These are phyloP conservation scores for Novumbra hubbsi DNA, from an alignment of 2,797 vertebrate genomes.

Conservation along the genomic window DNA sequence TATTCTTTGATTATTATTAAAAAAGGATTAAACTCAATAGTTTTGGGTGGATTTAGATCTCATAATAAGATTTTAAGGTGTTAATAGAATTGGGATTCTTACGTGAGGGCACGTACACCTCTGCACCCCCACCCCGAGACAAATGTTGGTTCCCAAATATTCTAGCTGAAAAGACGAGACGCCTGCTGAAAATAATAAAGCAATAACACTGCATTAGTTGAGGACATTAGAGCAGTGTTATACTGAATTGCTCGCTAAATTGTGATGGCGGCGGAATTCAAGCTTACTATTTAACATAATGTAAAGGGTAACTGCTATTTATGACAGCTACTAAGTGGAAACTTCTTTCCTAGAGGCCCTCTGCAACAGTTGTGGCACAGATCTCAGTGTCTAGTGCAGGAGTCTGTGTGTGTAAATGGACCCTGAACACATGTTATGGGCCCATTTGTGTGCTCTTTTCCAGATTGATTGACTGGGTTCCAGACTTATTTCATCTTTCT, in stretches of 20 bases:
- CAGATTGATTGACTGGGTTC: conserved; percentile 60
- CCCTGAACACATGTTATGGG: conserved; percentile 59
- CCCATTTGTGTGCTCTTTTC: conserved; percentile 74
- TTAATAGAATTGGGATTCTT: too few species aligned
- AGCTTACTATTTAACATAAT: background rate
- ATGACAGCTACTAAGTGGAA: background rate
- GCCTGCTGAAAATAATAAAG: too few species aligned
- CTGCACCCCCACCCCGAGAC: too few species aligned
- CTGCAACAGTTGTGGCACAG: conserved; percentile 43
- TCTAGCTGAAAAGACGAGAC: too few species aligned
- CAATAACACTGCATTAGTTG: too few species aligned
- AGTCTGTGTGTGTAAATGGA: conserved; percentile 44
- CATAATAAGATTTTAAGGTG: too few species aligned
- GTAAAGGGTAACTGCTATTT: background rate
- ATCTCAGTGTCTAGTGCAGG: conserved; percentile 49
- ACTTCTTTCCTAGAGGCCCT: background rate
- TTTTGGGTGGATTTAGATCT: too few species aligned
- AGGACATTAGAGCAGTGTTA: too few species aligned
- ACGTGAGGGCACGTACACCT: too few species aligned
- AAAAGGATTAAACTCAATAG: too few species aligned
- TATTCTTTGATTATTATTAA: too few species aligned
- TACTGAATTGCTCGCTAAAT: background rate
- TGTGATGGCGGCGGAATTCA: background rate
- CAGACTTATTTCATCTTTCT: conserved; percentile 38
- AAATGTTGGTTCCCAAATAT: too few species aligned